Base-by-base conservation (phyloP, 2,888 invertebrate genomes). In the Andricus curvator region DNA sequence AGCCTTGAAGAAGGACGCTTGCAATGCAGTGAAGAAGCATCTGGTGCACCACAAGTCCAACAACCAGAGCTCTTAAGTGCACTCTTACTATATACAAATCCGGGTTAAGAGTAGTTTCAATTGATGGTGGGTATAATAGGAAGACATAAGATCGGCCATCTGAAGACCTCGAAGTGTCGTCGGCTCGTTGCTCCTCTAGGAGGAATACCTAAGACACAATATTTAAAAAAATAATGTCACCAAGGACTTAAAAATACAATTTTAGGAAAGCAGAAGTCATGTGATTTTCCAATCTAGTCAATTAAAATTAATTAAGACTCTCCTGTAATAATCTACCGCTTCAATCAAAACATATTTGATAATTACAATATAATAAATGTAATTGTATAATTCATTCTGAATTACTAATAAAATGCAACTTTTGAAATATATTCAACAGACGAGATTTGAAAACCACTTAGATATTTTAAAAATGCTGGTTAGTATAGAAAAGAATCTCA, bases 1-100 rank as follows among this genome's bases (percentile, higher is more conserved):
- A 94, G 4, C 96, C 96, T 89, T 98, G 97, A 64, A 98, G 94
- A 25, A 99, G 93, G 22, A 98, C 94, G 87, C 96, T 97, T 4
- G 98, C 98, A 82, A 98, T 96, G 78, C 98, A 96, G 93, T 98
- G 98, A 51, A 98, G 94, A 78, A 98, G 93, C 95, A 98, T 97
- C 93, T 98, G 98, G 92, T 98, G 98, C 8, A 98, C 97, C 85
- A 98, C 92, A 81, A 99, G 94, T 3, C 98, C 98, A 4, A 98
- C 97, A 0, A 98, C 96, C 78, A 99, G 93, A 85, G 96, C 97
- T 89, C 97, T 95, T 89, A 98, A 97, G 4, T 98, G 97, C 83
- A 99, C 97, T 85, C 98, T 94, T 48, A 97, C 95, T 5, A 97
- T 96, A 89, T 96, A 96, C 82, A 96, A 93, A 86, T 97, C 97